Conservation (phyloP, 2,113 vertebrate genomes). For the Tetrao urogallus region DNA sequence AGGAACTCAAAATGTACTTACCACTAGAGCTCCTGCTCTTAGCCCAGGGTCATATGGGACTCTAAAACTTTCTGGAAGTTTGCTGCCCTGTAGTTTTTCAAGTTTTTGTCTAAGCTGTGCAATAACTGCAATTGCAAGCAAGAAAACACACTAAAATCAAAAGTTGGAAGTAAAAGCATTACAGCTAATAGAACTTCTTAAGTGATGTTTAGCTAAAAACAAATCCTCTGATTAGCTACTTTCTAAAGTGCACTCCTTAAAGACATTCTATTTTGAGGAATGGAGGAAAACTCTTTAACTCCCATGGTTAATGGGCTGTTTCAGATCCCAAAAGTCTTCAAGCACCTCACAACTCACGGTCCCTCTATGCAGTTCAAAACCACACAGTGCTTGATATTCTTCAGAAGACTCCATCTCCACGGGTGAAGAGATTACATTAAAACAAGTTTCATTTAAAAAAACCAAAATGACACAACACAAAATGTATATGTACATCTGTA, state of each 20-base stretch:
- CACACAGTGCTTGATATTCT: background rate
- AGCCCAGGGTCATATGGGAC: slow-evolving; percentile 96
- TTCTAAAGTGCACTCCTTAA: background rate
- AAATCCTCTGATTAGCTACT: background rate
- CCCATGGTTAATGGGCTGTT: background rate
- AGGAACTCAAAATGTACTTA: slow-evolving; percentile 65
- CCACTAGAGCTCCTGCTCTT: slow-evolving; percentile 91
- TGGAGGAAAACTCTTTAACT: background rate
- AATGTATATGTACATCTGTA: background rate
- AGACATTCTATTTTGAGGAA: background rate
- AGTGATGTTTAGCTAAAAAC: background rate
- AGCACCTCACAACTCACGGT: background rate
- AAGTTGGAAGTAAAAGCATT: background rate
- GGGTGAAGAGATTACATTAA: background rate
- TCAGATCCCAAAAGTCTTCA: background rate
- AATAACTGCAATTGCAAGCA: slow-evolving; percentile 84
- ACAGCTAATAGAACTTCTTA: background rate
- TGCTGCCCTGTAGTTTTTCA: slow-evolving; percentile 88
- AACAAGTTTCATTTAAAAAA: background rate
- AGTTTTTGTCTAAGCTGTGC: slow-evolving; percentile 93
- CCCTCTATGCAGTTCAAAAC: background rate
- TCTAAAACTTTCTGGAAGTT: slow-evolving; percentile 90
- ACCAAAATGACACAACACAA: background rate
- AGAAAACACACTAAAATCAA: background rate
- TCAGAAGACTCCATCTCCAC: background rate